A percentile compares a stretch with the other conserved stretches of the same genome.
Evolutionary conservation across 2,888 invertebrate genomes (phyloP).

Genomic region (Ametastegia equiseti): DNA sequence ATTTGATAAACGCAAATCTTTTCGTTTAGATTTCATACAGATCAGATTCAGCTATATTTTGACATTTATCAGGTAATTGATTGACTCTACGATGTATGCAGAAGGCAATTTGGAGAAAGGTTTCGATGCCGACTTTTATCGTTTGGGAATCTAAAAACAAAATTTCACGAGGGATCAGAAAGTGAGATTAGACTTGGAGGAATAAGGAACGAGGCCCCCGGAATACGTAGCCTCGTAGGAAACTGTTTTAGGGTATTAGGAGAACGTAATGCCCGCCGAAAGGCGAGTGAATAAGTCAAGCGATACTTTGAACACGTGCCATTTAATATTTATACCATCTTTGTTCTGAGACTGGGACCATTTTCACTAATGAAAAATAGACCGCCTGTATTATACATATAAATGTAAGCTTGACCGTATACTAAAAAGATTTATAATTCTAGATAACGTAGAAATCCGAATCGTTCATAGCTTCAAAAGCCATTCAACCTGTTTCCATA

Average conservation of each 20-base stretch:
- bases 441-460: not conserved
- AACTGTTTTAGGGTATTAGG: slow-evolving; percentile 35
- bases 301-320: slow-evolving; percentile 1
- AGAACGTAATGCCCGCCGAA: not conserved
- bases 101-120: slow-evolving; percentile 8
- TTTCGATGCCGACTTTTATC: not conserved
- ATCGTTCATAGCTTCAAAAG: not conserved
- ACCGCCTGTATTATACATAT: not conserved
- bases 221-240: not conserved
- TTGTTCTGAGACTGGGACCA: slow-evolving; percentile 11
- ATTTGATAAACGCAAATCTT: no score
- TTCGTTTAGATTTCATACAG: not conserved
- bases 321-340: slow-evolving; percentile 10
- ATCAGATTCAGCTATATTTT: not conserved
- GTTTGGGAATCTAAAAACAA: not conserved
- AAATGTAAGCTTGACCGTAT: not conserved
- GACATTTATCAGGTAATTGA: not conserved
- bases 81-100: not conserved
- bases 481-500: not conserved
- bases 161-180: not conserved
- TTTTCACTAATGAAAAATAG: slow-evolving; percentile 32
- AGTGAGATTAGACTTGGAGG: slow-evolving; percentile 5
- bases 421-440: not conserved
- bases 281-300: slow-evolving; percentile 28
- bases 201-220: not conserved